phyloP scores from a whole-genome alignment of 2,797 vertebrate species.

The Mus spretus region DNA sequence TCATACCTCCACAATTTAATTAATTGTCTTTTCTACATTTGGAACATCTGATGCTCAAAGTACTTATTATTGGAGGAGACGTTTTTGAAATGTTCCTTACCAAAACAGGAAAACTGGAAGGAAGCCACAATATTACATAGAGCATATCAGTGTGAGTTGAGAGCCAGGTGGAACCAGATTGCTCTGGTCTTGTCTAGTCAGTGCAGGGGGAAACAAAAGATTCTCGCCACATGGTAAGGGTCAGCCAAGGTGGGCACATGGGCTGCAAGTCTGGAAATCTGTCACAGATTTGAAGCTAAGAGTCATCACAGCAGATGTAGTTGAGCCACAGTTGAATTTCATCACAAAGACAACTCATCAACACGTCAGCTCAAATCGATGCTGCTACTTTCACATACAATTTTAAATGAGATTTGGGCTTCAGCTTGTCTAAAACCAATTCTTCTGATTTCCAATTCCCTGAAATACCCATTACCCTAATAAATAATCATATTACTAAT shows the following conservation, averaged over 20 bases:
- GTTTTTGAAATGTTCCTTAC: slow-evolving; percentile 9
- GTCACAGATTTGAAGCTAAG: background rate
- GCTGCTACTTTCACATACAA: background rate
- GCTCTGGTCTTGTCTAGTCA: background rate
- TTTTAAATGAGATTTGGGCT: background rate
- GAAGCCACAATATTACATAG: background rate
- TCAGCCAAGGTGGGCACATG: background rate
- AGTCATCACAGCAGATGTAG: background rate
- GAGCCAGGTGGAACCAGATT: background rate
- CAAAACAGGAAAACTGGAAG: slow-evolving; percentile 2
- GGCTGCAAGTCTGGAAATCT: background rate
- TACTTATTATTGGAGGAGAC: background rate
- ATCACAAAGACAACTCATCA: background rate
- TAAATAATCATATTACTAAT: slow-evolving; percentile 40
- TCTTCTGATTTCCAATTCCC: background rate
- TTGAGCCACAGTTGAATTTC: background rate
- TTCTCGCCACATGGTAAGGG: background rate
- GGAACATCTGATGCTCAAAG: slow-evolving; percentile 13
- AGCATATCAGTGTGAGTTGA: background rate
- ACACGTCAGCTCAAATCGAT: background rate
- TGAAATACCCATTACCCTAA: slow-evolving; percentile 14
- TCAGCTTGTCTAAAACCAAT: slow-evolving; percentile 24
- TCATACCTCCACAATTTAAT: background rate
- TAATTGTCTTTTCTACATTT: slow-evolving; percentile 8
- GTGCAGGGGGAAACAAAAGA: background rate